Base-by-base conservation (phyloP, 35 echinoderm and acorn worm genomes). In the Ophiothrix spiculata region DNA sequence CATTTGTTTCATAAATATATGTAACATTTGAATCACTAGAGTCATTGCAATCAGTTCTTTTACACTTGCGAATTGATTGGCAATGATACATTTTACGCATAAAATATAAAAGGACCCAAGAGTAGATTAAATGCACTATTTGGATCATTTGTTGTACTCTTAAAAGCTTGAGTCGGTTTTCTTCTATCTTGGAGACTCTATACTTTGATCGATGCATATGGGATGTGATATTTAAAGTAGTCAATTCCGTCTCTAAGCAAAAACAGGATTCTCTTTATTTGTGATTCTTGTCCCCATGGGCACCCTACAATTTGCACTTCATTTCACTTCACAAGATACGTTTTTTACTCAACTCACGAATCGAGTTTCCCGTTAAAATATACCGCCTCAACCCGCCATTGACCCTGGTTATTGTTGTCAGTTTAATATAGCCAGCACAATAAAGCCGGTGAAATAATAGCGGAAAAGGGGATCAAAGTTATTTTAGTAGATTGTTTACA, bases 381-480 rank as follows among this genome's bases (percentile, higher is more conserved):
- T 69, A 69, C 60, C 60, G 60, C 23, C 60, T 69, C 60, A 69
- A 69, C 60, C 60, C 29, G 25, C 10, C 60, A 28, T 69, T 69
- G 60, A 69, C 60, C 60, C 60, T 69, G 3, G 60, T 69, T 69
- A 69, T 69, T 69, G 29, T 69, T 69, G 60, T 69, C 60, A 69
- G 29, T 69, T 25, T 25, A 15, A 69, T 69, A 15, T 25, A 69
- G 10, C n/a, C n/a, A n/a, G 8, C 60, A 69, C 60, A 69, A 69
- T 69, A 69, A 69, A 15, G 60, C 60, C 60, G 60, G 60, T 69
- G 29, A 69, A 69, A 69, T 69, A 69, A 69, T 69, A 69, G 60
- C 25, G 60, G 16, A 69, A 69, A 69, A 69, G 17, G 25, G 60
- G 60, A 69, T 69, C 60, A 69, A 4, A 69, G 60, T 69, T 69